A percentile compares a stretch with the other conserved stretches of the same genome.
Evolutionary conservation across 2,113 vertebrate species (phyloP).

Genomic region (Halcyon malimbica): DNA sequence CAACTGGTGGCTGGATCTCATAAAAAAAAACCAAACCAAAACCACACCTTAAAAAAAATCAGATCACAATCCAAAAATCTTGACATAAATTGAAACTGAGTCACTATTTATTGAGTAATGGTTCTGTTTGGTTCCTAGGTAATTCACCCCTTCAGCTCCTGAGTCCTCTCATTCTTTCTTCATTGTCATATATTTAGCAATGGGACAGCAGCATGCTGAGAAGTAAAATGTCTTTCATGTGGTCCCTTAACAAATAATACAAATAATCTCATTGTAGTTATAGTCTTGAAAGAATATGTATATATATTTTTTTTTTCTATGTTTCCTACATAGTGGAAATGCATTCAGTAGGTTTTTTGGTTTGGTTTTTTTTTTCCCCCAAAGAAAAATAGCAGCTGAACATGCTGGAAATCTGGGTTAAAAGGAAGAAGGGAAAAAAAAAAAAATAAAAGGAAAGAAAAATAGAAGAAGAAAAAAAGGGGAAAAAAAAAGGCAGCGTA

Average conservation of each 20-base stretch:
- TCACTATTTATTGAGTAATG: not conserved
- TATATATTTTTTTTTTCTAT: not conserved
- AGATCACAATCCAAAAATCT: not conserved
- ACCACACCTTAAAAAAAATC: not conserved
- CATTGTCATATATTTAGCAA: not conserved
- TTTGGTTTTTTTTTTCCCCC: not conserved
- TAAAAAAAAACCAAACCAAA: not conserved
- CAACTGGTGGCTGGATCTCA: not conserved
- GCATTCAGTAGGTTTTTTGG: not conserved
- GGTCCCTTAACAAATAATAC: not conserved
- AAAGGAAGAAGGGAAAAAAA: not conserved
- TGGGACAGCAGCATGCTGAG: not conserved
- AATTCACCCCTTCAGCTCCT: not conserved
- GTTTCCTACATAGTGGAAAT: not conserved
- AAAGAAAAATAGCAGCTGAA: not conserved
- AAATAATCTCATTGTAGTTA: not conserved
- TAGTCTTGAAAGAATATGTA: not conserved
- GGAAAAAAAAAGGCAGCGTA: not conserved
- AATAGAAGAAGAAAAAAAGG: too few relatives aligned
- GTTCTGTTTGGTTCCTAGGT: not conserved
- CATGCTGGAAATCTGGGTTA: not conserved
- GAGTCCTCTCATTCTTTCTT: not conserved
- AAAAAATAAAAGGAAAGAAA: not conserved
- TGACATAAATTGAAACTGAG: not conserved
- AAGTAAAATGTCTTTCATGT: not conserved